Evolutionary conservation across 2,888 invertebrate species (phyloP), one percentile per base, ranked within the genome.

Genomic region (Lasioglossum vierecki): DNA sequence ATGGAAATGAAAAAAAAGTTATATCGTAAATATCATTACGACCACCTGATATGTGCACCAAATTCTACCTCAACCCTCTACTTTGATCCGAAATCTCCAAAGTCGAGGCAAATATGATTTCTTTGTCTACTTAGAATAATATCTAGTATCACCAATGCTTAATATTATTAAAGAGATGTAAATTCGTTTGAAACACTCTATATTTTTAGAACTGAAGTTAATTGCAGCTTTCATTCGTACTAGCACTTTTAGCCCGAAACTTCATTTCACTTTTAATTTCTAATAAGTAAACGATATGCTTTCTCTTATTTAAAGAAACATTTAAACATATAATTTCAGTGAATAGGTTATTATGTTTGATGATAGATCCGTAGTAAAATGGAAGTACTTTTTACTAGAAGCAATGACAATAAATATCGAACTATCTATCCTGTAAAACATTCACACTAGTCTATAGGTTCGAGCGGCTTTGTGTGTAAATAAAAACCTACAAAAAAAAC

Each of bases 21-120:
- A 79, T 83, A 84, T 86, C 86, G 79, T 88, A 86, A 88, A 57
- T 82, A 86, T 85, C 49, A 39, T 88, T 78, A 83, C 80, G 85
- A 89, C 83, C 89, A 90, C 82, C 85, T 86, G 87, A 87, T 71
- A 78, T 87, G 84, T 89, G 89, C 90, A 90, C 87, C 90, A 90
- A 89, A 88, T 84, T 90, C 88, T 89, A 89, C 87, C 90, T 90
- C 90, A 87, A 80, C 78, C 81, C 82, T 83, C 80, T 84, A 87
- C 78, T 85, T 85, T 90, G 86, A 80, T 87, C 82, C 79, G 78
- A 83, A 84, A 85, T 88, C 66, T 41, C 46, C 77, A 84, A 85
- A 89, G 70, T 39, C 35, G 75, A 80, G 70, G 70, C 46, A 30
- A 76, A 66, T 63, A 72, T 79, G n/a, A 68, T 76, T 81, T 72